Evolutionary conservation across 2,888 invertebrate genomes (phyloP).

Genomic region (Ormyrus rosae): DNA sequence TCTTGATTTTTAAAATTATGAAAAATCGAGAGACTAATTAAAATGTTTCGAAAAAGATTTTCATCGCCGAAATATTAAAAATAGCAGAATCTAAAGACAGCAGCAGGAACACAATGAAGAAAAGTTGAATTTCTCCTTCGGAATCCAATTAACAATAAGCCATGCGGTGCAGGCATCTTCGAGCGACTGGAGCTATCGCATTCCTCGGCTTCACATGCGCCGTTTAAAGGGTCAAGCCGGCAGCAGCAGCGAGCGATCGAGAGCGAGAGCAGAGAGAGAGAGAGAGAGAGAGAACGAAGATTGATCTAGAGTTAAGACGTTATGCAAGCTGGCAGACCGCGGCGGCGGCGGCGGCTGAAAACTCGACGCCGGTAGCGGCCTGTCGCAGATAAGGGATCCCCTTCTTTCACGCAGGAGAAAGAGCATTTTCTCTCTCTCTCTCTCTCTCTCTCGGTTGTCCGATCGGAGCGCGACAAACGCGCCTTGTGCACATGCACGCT

Average conservation of each 20-base stretch:
- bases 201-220: background rate
- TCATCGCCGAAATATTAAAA: too few species aligned
- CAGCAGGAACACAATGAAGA: too few species aligned
- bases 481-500: slow-evolving; percentile 1
- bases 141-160: too few species aligned
- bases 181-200: background rate
- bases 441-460: slow-evolving; percentile 1
- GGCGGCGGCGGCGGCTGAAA: slow-evolving; percentile 26
- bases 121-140: too few species aligned
- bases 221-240: too few species aligned
- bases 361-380: slow-evolving; percentile 42
- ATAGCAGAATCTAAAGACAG: too few species aligned
- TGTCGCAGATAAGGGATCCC: slow-evolving; percentile 52
- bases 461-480: background rate
- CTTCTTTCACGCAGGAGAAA: slow-evolving; percentile 20
- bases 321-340: slow-evolving; percentile 49
- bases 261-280: slow-evolving; percentile 13
- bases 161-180: too few species aligned
- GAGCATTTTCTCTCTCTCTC: slow-evolving; percentile 20
- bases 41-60: too few species aligned
- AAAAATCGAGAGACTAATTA: too few species aligned
- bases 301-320: slow-evolving; percentile 57
- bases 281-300: slow-evolving; percentile 38
- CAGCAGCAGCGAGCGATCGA: background rate
- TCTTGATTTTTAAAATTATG: too few species aligned